Percentiles rank a stretch among this genome's conserved stretches.
Conservation (phyloP, 2,113 vertebrate species). For the Hassar affinis region DNA sequence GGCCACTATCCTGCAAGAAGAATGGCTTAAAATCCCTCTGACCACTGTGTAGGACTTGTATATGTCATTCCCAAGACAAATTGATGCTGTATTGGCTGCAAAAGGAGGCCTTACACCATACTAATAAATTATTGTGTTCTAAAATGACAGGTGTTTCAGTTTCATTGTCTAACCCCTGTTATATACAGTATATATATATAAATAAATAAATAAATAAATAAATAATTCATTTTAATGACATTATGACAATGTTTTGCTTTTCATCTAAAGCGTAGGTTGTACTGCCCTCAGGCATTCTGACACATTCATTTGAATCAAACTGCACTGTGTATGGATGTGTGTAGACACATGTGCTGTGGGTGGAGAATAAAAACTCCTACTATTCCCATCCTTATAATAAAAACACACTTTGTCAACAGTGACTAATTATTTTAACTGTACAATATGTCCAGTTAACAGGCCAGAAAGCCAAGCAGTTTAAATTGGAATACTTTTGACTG, state of each 20-base stretch:
- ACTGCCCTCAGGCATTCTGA: background rate
- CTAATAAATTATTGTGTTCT: too few relatives aligned
- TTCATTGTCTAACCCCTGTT: too few relatives aligned
- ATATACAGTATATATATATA: too few relatives aligned
- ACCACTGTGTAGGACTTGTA: too few relatives aligned
- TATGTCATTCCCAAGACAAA: too few relatives aligned
- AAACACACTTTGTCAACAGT: background rate
- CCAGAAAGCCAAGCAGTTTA: background rate
- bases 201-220: background rate
- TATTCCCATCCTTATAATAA: slow-evolving; percentile 4
- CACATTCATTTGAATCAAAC: slow-evolving; percentile 10
- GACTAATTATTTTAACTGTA: background rate
- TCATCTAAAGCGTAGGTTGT: background rate
- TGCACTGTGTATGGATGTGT: background rate
- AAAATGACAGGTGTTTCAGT: too few relatives aligned
- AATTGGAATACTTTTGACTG: too few relatives aligned
- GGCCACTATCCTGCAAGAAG: too few relatives aligned
- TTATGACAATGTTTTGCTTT: background rate
- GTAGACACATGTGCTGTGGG: background rate
- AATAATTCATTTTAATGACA: background rate
- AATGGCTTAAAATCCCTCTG: too few relatives aligned
- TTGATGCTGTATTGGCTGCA: too few relatives aligned
- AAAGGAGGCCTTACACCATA: too few relatives aligned
- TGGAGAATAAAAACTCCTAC: slow-evolving; percentile 7
- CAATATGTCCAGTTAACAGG: background rate